phyloP scores from a whole-genome alignment of 2,797 vertebrate species.

The Valencia hispanica region DNA sequence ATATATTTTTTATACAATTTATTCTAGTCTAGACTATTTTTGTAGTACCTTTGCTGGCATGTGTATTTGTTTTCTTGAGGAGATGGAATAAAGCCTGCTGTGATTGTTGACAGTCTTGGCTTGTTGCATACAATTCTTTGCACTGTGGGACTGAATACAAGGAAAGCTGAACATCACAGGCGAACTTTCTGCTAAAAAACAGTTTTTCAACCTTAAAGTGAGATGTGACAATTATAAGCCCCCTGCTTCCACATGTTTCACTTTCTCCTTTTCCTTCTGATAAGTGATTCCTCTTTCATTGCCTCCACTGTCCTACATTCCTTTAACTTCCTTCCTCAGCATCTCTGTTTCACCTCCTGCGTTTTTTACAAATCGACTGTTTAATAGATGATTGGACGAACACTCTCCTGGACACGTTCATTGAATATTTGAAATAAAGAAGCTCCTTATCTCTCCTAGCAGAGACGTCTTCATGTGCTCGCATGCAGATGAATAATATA shows the following conservation, averaged over 20 bases:
- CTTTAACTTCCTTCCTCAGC: conserved; percentile 24
- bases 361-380: conserved; percentile 41
- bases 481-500: conserved; percentile 83
- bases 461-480: conserved; percentile 78
- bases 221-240: conserved; percentile 53
- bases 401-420: conserved; percentile 58
- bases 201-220: conserved; percentile 44
- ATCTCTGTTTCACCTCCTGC: conserved; percentile 47
- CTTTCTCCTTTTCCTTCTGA: conserved; percentile 24
- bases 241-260: background rate
- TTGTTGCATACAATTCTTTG: conserved; percentile 58
- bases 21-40: conserved; percentile 29
- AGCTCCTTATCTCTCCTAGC: conserved; percentile 77
- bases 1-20: conserved; percentile 10
- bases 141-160: conserved; percentile 27
- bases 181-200: conserved; percentile 50
- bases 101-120: conserved; percentile 64
- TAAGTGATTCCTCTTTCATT: conserved; percentile 47
- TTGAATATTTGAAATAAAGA: conserved; percentile 73
- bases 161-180: conserved; percentile 29
- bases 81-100: conserved; percentile 62
- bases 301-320: conserved; percentile 22
- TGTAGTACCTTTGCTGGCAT: conserved; percentile 37
- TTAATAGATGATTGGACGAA: conserved; percentile 57
- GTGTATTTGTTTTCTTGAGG: conserved; percentile 49